phyloP scores from a whole-genome alignment of 2,113 vertebrate genomes.

The Falcunculus frontatus region DNA sequence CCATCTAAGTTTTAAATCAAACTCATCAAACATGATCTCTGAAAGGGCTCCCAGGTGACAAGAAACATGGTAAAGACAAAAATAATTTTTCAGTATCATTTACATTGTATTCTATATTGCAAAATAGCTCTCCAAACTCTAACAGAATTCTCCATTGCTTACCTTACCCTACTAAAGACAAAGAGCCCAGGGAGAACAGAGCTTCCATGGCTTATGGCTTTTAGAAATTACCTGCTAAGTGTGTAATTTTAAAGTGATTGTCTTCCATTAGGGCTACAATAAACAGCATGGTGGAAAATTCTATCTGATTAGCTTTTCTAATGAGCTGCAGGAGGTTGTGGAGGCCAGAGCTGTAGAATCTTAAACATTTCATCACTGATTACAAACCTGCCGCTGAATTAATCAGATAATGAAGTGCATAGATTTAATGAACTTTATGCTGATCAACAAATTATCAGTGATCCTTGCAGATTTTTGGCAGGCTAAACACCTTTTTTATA shows the following conservation, averaged over 20 bases:
- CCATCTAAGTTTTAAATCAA: neutral
- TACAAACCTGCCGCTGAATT: slow-evolving; percentile 53
- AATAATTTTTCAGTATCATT: neutral
- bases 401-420: slow-evolving; percentile 53
- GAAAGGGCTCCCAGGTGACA: neutral
- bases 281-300: slow-evolving; percentile 62
- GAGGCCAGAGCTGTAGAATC: slow-evolving; percentile 33
- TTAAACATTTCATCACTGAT: slow-evolving; percentile 58
- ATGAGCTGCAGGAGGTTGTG: slow-evolving; percentile 57
- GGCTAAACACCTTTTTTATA: neutral
- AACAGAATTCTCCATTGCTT: neutral
- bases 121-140: neutral
- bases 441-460: slow-evolving; percentile 41
- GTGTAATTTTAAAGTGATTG: slow-evolving; percentile 62
- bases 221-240: slow-evolving; percentile 58
- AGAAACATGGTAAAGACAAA: neutral
- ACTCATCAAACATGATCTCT: neutral
- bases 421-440: slow-evolving; percentile 46
- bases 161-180: neutral
- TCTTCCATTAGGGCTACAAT: slow-evolving; percentile 55
- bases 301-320: slow-evolving; percentile 62
- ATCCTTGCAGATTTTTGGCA: neutral
- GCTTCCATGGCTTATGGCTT: neutral
- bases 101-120: neutral
- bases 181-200: neutral